These are phyloP conservation scores for Gymnodraco acuticeps DNA, from an alignment of 2,797 vertebrate species.

Conservation along the genomic window DNA sequence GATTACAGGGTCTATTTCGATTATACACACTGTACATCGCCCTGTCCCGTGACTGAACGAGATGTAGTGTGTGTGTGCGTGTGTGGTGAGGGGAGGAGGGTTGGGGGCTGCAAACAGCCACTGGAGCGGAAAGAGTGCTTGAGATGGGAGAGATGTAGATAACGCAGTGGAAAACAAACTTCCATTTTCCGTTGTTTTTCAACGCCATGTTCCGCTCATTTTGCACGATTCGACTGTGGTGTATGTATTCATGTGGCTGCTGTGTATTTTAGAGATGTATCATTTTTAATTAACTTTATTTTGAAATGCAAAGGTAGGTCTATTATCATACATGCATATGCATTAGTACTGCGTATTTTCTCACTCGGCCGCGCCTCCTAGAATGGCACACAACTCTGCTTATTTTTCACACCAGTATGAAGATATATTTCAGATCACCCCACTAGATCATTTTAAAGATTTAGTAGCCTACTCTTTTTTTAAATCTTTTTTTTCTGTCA, in stretches of 20 bases:
- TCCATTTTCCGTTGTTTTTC: constrained; percentile 71
- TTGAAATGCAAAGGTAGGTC: constrained; percentile 54
- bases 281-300: constrained; percentile 52
- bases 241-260: constrained; percentile 5
- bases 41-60: constrained; percentile 77
- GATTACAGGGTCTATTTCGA: constrained; percentile 80
- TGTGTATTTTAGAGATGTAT: constrained; percentile 34
- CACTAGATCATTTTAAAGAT: background rate
- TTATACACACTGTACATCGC: constrained; percentile 77
- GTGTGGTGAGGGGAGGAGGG: constrained; percentile 53
- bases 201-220: constrained; percentile 47
- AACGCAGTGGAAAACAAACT: constrained; percentile 84
- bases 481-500: background rate
- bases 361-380: constrained; percentile 79
- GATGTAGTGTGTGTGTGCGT: constrained; percentile 48
- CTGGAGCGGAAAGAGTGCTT: constrained; percentile 85
- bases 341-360: constrained; percentile 88
- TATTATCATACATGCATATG: constrained; percentile 85
- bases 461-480: background rate
- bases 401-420: constrained; percentile 10
- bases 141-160: constrained; percentile 83
- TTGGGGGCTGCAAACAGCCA: constrained; percentile 71
- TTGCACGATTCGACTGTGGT: constrained; percentile 35
- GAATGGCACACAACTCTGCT: constrained; percentile 49
- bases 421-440: constrained; percentile 16